Evolutionary conservation across 2,113 vertebrate genomes (phyloP), one percentile per base, ranked within the genome.

Genomic region (Ophiodon elongatus): DNA sequence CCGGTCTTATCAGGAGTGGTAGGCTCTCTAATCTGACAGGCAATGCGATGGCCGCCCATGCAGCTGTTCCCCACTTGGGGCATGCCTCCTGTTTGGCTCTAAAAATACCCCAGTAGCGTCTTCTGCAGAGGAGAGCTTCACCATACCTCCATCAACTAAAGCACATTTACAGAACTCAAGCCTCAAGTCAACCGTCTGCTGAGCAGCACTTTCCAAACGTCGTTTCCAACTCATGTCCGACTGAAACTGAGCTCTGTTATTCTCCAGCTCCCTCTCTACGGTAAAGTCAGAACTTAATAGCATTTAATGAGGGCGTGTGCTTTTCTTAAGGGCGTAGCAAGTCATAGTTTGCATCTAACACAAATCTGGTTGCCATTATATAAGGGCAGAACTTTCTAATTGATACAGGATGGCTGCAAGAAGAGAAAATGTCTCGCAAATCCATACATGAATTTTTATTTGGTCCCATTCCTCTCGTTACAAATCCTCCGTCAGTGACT

Each of bases 21-120:
- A 88, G 80, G 50, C 82, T 84, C 82, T 90, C 82, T 95, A 93
- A 94, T 92, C 93, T 93, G 92, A 93, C 92, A 91, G 89, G 85
- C 91, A 85, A 80, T 23, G 79, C 79, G 21, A 63, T 73, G 89
- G 91, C 89, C 89, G 23, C 80, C 79, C 73, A 67, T 93, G 93
- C 94, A 95, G 94, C 94, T 95, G 95, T 92, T 94, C 88, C 80
- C 71, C 85, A 88, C 93, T 91, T 79, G 85, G 90, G 92, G 85
- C 86, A 90, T 80, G 89, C 82, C 92, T 94, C 83, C 85, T 94
- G 90, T 92, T 93, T 81, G 76, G 78, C 63, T 84, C 94, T 95
- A 96, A 93, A 95, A 95, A 95, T 96, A 96, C 79, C 79, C 65
- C 85, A 39, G 75, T 54, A 91, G 88, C 64, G 78, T 83, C 89